Conservation (phyloP, 2,888 invertebrate genomes). For the Agonum fuliginosum region DNA sequence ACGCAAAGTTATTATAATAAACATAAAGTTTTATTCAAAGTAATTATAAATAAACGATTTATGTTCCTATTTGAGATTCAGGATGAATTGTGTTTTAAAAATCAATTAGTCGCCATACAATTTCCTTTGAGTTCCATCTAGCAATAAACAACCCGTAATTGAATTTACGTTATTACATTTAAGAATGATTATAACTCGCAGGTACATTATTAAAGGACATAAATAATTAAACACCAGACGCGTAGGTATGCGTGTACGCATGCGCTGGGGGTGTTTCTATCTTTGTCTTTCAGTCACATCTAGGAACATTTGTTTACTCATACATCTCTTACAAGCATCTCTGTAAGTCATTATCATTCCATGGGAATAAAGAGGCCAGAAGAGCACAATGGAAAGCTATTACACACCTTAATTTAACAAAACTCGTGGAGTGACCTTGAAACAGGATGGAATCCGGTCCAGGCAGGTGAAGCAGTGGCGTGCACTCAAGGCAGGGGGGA, state of each 20-base stretch:
- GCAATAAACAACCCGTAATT: conserved; percentile 36
- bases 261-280: neutral
- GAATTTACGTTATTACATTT: conserved; percentile 50
- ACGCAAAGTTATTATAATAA: conserved; percentile 44
- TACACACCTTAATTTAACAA: conserved; percentile 67
- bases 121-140: conserved; percentile 22
- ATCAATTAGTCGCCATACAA: conserved; percentile 32
- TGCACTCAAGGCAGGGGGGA: conserved; percentile 47
- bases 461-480: conserved; percentile 67
- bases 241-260: conserved; percentile 31
- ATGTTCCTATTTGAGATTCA: neutral
- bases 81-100: neutral
- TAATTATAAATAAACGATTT: conserved; percentile 22
- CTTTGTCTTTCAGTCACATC: neutral
- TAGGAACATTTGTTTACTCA: conserved; percentile 53
- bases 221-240: conserved; percentile 44
- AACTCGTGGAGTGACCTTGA: conserved; percentile 68
- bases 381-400: conserved; percentile 64
- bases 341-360: conserved; percentile 52
- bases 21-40: conserved; percentile 18
- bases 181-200: conserved; percentile 43
- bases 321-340: conserved; percentile 48
- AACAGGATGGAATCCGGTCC: conserved; percentile 70
- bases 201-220: conserved; percentile 54
- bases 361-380: conserved; percentile 57